Evolutionary conservation across 2,797 vertebrate species (phyloP).

Genomic region (Schizothorax lantsangensis): DNA sequence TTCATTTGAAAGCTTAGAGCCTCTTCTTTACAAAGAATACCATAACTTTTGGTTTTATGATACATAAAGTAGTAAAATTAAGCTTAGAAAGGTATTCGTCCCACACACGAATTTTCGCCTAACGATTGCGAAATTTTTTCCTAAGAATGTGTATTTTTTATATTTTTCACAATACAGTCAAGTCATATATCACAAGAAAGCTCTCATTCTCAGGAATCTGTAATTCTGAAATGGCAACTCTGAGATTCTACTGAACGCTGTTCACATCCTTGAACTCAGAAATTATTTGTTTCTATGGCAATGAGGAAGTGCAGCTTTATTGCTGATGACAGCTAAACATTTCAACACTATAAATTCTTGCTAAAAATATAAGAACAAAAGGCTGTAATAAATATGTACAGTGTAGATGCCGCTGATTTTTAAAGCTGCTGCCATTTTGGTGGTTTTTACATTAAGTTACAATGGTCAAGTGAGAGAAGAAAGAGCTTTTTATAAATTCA

Average conservation of each 20-base stretch:
- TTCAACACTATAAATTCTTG: background rate
- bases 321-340: background rate
- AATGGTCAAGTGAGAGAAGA: background rate
- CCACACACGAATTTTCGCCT: too few species aligned
- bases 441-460: background rate
- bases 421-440: slow-evolving; percentile 3
- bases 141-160: too few species aligned
- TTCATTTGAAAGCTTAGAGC: too few species aligned
- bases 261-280: background rate
- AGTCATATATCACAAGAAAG: too few species aligned
- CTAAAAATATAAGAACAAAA: background rate
- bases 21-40: too few species aligned
- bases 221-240: slow-evolving; percentile 14
- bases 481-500: background rate
- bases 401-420: background rate
- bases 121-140: too few species aligned
- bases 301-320: background rate
- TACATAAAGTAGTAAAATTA: too few species aligned
- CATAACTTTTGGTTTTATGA: too few species aligned
- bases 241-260: background rate
- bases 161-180: too few species aligned
- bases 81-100: too few species aligned
- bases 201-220: background rate
- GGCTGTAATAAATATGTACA: background rate
- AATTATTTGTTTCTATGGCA: slow-evolving; percentile 26